phyloP scores from a whole-genome alignment of 2,113 vertebrate species.

The Oenanthe melanoleuca region DNA sequence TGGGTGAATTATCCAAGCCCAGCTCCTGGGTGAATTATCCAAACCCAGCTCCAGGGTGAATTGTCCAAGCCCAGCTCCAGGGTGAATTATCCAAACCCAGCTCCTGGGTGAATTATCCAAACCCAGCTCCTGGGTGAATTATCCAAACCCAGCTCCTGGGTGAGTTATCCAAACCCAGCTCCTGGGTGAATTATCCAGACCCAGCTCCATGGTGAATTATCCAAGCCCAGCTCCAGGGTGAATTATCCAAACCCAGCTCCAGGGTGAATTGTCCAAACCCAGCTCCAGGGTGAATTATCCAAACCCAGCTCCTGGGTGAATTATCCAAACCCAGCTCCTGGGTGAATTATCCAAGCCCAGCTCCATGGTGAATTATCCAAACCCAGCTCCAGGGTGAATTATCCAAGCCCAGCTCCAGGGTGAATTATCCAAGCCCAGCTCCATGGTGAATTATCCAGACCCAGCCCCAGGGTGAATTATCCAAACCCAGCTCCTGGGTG shows the following conservation, averaged over 20 bases:
- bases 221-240: not conserved
- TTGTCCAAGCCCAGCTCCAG: too few species aligned
- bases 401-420: not conserved
- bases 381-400: too few species aligned
- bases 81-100: too few species aligned
- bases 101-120: too few species aligned
- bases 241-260: not conserved
- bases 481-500: not conserved
- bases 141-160: too few species aligned
- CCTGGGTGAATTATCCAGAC: too few species aligned
- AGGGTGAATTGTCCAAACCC: too few species aligned
- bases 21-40: not conserved
- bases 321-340: too few species aligned
- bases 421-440: not conserved
- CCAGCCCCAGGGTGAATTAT: not conserved
- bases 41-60: fast-evolving
- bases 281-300: too few species aligned
- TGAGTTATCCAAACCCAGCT: not conserved
- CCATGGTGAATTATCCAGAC: too few species aligned
- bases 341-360: not conserved
- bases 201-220: not conserved
- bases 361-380: not conserved
- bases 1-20: too few species aligned
- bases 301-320: too few species aligned
- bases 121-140: not conserved